Evolutionary conservation across 2,888 invertebrate genomes (phyloP), one percentile per base, ranked within the genome.

Genomic region (Trichopoda pennipes): DNA sequence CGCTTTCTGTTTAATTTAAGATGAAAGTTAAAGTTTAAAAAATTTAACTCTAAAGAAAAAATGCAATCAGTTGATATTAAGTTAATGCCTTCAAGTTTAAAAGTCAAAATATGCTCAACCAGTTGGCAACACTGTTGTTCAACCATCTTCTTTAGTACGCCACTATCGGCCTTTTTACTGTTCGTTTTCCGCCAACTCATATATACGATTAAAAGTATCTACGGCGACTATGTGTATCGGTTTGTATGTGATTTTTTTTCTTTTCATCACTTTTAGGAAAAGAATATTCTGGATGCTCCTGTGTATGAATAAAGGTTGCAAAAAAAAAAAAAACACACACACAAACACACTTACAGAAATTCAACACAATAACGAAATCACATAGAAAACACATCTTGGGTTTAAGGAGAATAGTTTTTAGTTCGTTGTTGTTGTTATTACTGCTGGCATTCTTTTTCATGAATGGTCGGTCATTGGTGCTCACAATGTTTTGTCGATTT

Each of bases 111-210:
- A 3, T 23, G 16, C 16, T 0, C 23, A 23, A 28, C 17, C 14
- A 60, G 32, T 9, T 75, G 75, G 75, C 66, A 75, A 21, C 66
- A n/a, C 66, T 2, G 19, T 28, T 61, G 17, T 49, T 49, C 7
- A 17, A 56, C 42, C 70, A 66, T 79, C 75, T 75, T 77, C 47
- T 87, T 35, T 0, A 89, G 85, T 86, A 86, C 86, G 88, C 87
- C 88, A 87, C 86, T 86, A 88, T 88, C 88, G 89, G 87, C 87
- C 89, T 89, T 88, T n/a, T 86, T 86, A 86, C 88, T 88, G 86
- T 88, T 88, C 86, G 86, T 87, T 86, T 86, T 86, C 88, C 86
- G 88, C 85, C 85, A 85, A 80, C 82, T 84, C 55, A 72, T 58
- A 19, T 19, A 3, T 28, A 55, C 53, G 19, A 55, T 44, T 51